Conservation (phyloP, 2,113 vertebrate species). For the Cinclus mexicanus region DNA sequence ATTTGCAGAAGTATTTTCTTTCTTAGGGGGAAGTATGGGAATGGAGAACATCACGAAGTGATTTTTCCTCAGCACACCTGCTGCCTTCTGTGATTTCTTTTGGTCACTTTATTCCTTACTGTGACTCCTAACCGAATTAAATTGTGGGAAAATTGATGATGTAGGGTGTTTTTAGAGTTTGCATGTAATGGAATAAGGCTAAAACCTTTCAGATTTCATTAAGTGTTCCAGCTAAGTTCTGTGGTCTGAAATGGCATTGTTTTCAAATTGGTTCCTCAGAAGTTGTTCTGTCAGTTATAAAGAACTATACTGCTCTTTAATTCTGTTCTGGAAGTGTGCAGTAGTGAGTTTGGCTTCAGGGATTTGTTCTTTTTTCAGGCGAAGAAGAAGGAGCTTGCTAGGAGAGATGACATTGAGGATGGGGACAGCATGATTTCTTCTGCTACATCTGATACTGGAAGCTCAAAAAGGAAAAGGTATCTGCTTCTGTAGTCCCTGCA, state of each 20-base stretch:
- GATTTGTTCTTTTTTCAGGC: slow-evolving; percentile 77
- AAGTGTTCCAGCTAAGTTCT: neutral
- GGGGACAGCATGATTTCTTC: slow-evolving; percentile 98
- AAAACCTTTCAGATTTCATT: neutral
- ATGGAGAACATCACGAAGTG: neutral
- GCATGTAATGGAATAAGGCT: neutral
- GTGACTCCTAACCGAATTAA: neutral
- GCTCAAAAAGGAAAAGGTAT: slow-evolving; percentile 95
- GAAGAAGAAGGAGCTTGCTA: slow-evolving; percentile 93
- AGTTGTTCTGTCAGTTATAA: neutral
- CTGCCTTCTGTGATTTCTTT: neutral
- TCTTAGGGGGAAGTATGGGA: neutral
- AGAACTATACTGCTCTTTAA: slow-evolving; percentile 4
- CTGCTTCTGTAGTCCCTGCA: neutral
- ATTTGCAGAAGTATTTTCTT: neutral
- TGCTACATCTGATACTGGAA: slow-evolving; percentile 91
- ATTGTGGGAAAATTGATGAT: neutral
- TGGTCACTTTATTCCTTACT: neutral
- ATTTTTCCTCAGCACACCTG: neutral
- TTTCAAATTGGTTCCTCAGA: neutral
- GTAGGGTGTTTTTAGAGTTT: neutral
- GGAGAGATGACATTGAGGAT: slow-evolving; percentile 91
- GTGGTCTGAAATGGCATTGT: neutral
- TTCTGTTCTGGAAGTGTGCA: slow-evolving; percentile 33
- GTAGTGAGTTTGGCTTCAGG: slow-evolving; percentile 25